Conservation (phyloP, 2,113 vertebrate species). For the Corynorhinus townsendii region DNA sequence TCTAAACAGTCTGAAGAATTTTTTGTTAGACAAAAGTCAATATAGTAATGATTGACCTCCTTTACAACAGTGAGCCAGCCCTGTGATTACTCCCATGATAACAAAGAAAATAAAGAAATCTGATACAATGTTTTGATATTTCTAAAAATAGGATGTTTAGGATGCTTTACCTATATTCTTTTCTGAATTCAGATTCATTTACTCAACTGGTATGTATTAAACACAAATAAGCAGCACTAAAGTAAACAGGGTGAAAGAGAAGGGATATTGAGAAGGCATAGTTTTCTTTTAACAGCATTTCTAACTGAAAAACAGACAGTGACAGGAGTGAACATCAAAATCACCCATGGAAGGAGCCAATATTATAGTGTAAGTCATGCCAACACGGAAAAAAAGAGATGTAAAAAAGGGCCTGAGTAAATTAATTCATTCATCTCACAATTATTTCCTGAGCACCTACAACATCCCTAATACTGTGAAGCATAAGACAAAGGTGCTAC, state of each 20-base stretch:
- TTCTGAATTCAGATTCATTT: background rate
- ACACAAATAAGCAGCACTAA: background rate
- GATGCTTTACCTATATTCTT: background rate
- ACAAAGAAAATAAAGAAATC: conserved; percentile 10
- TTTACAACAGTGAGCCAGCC: background rate
- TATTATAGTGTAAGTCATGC: background rate
- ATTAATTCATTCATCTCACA: background rate
- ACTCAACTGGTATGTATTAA: conserved; percentile 12
- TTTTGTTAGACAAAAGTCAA: conserved; percentile 26
- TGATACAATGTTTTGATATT: background rate
- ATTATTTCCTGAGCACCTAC: background rate
- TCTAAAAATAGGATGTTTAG: background rate
- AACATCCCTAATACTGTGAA: background rate
- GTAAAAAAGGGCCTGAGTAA: background rate
- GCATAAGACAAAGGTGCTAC: background rate
- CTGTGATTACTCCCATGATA: background rate
- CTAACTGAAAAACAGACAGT: background rate
- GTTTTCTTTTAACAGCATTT: background rate
- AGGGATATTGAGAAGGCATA: background rate
- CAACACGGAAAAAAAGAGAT: background rate
- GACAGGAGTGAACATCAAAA: background rate
- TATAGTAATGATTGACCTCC: conserved; percentile 45
- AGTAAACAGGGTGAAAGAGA: background rate
- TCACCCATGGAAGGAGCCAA: background rate
- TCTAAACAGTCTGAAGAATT: background rate